A percentile compares a stretch with the other conserved stretches of the same genome.
Evolutionary conservation across 2,113 vertebrate species (phyloP).

Genomic region (Mohoua ochrocephala): DNA sequence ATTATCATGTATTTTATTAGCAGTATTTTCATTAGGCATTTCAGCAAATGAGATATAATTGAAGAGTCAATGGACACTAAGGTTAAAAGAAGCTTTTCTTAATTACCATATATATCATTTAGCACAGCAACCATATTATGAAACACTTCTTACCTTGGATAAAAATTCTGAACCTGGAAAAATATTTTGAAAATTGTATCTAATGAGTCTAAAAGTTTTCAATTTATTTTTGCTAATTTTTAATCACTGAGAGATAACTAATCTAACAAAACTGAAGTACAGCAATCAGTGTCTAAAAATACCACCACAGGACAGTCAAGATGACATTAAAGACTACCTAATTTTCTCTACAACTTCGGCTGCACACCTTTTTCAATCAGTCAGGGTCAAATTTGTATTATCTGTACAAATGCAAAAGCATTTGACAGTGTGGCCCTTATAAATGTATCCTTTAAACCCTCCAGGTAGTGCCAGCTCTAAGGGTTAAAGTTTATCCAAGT

Average conservation of each 20-base stretch:
- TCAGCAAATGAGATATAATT: background rate
- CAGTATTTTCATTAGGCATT: background rate
- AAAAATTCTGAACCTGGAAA: background rate
- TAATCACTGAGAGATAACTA: background rate
- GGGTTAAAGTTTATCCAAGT: background rate
- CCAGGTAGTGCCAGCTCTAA: background rate
- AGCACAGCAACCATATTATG: background rate
- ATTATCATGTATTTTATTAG: background rate
- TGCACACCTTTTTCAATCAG: background rate
- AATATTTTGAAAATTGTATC: background rate
- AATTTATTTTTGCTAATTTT: background rate
- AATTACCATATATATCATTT: background rate
- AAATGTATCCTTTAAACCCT: background rate
- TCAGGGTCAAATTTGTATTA: background rate
- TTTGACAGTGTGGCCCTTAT: background rate
- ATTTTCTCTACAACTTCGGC: background rate
- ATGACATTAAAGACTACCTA: background rate
- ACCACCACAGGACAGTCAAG: background rate
- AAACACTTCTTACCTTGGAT: background rate
- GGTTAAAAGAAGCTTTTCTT: background rate
- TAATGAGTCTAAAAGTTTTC: background rate
- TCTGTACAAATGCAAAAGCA: background rate
- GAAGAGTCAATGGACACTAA: background rate
- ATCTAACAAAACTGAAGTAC: background rate
- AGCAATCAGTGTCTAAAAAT: background rate